Base-by-base conservation (phyloP, 2,113 vertebrate genomes). In the Centropus bengalensis region DNA sequence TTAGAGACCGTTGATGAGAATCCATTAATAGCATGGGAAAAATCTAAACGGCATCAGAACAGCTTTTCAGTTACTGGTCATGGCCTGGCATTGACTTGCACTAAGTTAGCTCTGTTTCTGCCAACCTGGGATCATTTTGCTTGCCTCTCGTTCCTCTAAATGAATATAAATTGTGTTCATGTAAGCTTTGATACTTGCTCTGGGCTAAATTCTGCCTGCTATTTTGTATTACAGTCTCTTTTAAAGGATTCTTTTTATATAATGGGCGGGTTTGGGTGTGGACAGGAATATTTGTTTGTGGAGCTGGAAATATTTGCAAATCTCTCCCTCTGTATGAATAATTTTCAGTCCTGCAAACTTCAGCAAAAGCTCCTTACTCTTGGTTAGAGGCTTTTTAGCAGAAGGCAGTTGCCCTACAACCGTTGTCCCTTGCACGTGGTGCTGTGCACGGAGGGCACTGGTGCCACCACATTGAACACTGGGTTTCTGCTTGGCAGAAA, bases 1-100 rank as follows among this genome's bases (percentile, higher is more conserved):
- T 86, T 91, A 93, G 95, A 88, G 75, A 93, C 75, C 0, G 71
- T 93, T 87, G 82, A 86, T 86, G 85, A 80, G 90, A 85, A 33
- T 32, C 90, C 59, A 36, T 51, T 73, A 69, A 62, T 62, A 78
- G 87, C 0, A 2, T 32, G 8, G 58, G 75, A 69, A 28, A 0
- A 10, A 58, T 58, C 52, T n/a, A 45, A 82, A 28, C 67, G 60
- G 52, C 81, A 59, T 69, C 74, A 68, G 49, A 55, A 30, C 21
- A 14, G 3, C 36, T 36, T 36, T 36, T 22, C 22, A 23, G 28
- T 54, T 75, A 20, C 17, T 21, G 23, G 66, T 69, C 8, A 0
- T 9, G 16, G 40, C 1, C 4, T 33, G 18, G 23, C 9, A 5
- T 49, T 82, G 42, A 22, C 66, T 78, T 56, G 18, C 38, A 67